Evolutionary conservation across 1,140 invertebrate genomes (phyloP).

Genomic region (Agrypnia vestita): DNA sequence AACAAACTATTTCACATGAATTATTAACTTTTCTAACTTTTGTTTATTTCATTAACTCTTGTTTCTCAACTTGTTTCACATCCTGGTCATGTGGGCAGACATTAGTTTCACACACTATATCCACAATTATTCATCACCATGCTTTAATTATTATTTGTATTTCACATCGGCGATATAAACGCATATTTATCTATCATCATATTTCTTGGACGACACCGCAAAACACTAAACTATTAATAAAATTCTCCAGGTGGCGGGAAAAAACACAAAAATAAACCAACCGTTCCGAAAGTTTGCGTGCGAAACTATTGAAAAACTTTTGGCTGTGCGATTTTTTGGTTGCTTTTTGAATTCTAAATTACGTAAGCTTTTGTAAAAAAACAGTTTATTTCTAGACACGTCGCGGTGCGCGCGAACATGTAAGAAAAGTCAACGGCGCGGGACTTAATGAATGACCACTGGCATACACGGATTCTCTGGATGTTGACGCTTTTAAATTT

Average conservation of each 20-base stretch:
- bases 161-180: not conserved
- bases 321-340: not conserved
- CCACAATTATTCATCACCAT: not conserved
- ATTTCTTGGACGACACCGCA: constrained; percentile 3
- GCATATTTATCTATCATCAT: constrained; percentile 1
- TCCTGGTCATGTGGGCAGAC: not conserved
- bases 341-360: constrained; percentile 5
- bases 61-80: too few species aligned
- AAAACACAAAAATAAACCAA: constrained; percentile 37
- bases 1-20: too few species aligned
- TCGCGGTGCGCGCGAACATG: constrained; percentile 16
- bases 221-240: constrained; percentile 26
- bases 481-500: constrained; percentile 37
- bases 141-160: not conserved
- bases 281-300: constrained; percentile 4
- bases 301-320: constrained; percentile 5
- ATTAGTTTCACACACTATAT: not conserved
- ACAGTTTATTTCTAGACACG: constrained; percentile 24
- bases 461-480: constrained; percentile 4
- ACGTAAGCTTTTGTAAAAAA: constrained; percentile 2
- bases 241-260: constrained; percentile 31
- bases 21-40: too few species aligned
- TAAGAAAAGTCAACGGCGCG: constrained; percentile 7
- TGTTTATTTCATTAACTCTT: too few species aligned
- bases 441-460: constrained; percentile 8